These are phyloP conservation scores for Solenodon paradoxus DNA, from an alignment of 2,113 vertebrate genomes.

Conservation along the genomic window DNA sequence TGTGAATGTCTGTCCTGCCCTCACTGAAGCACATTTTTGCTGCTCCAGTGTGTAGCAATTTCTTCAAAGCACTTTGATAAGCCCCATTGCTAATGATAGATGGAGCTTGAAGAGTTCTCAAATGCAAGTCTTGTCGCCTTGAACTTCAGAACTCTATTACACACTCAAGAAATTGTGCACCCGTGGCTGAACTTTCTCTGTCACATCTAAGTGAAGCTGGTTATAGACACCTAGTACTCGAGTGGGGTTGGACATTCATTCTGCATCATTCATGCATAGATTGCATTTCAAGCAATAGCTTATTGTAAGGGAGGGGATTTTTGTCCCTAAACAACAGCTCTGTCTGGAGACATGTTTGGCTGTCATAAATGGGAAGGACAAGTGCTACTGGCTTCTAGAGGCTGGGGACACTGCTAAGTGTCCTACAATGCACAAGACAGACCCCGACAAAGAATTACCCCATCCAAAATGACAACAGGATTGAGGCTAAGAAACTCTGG, in stretches of 20 bases:
- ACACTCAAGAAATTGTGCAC: not conserved
- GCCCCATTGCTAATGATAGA: not conserved
- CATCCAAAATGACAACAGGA: not conserved
- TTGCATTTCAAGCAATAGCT: not conserved
- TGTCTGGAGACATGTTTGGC: not conserved
- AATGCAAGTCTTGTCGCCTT: not conserved
- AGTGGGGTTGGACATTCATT: not conserved
- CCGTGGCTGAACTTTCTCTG: not conserved
- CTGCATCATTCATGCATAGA: not conserved
- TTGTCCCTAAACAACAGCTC: not conserved
- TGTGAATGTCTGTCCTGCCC: not conserved
- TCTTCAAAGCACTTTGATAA: not conserved
- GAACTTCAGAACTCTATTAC: not conserved
- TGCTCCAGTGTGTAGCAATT: not conserved
- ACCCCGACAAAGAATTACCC: not conserved
- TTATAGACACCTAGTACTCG: not conserved
- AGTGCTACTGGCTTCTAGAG: not conserved
- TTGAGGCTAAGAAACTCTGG: not conserved
- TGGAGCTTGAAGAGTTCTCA: not conserved
- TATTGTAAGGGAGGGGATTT: not conserved
- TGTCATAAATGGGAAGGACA: too few relatives aligned
- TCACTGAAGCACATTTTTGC: not conserved
- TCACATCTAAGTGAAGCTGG: not conserved
- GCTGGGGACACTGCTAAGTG: not conserved
- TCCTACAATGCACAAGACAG: not conserved